Base-by-base conservation (phyloP, 2,797 vertebrate genomes). In the Diglossa cyanea region DNA sequence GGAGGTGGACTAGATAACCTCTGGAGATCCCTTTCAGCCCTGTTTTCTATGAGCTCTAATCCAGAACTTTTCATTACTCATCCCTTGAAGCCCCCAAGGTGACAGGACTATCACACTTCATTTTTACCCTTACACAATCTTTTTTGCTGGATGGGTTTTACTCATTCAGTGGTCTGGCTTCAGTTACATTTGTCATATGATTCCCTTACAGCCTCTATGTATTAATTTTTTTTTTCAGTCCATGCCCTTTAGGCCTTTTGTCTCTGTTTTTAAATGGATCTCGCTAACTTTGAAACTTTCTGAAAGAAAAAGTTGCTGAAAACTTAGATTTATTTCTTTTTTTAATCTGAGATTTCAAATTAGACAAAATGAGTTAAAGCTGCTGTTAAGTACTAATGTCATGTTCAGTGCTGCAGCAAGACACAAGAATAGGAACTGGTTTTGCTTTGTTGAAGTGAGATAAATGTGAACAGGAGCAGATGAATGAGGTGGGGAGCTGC, bases 31-130 rank as follows among this genome's bases (percentile, higher is more conserved):
- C 67, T 93, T 73, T 50, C 63, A 91, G 75, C 17, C 61, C 84
- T 80, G 17, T 80, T 90, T 89, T 82, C 78, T 86, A 3, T 95
- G 76, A 94, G 88, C 50, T 92, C 47, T 86, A 70, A 66, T 88
- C 54, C 75, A 58, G 24, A 51, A 42, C 18, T 78, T 86, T 40
- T 83, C 85, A 92, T 95, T 94, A 88, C 66, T 93, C 50, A 67
- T 86, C 15, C 26, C 40, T 72, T 5, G 14, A 72, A 90, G 70
- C 50, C 50, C 31, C 62, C 62, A 42, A 94, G 94, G 90, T 94
- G 93, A 84, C 82, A 68, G 44, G 18, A 73, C 75, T 80, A 88
- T 86, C 72, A 72, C 47, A 72, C 79, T 94, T 93, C 40, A 58
- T 72, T 94, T 92, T 88, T 78, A 78, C 55, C 30, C 51, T 72